Percentiles rank a stretch among this genome's conserved stretches.
phyloP scores from a whole-genome alignment of 92 coral and sea anemone genomes.

The Epizoanthus illoricatus region DNA sequence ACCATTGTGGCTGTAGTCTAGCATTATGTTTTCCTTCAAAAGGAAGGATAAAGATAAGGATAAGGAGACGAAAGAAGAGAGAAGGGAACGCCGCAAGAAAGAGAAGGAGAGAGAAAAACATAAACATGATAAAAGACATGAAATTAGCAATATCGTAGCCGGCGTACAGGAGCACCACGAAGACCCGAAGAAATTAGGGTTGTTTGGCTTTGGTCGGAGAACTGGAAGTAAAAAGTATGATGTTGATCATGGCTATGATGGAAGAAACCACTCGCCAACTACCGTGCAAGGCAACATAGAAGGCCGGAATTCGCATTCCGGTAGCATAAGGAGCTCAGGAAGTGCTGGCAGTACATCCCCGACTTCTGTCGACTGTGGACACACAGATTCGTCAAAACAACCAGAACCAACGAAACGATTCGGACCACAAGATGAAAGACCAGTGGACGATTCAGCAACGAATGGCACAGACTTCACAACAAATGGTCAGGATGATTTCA shows the following conservation, averaged over 20 bases:
- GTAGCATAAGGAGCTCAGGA: slow-evolving; percentile 63
- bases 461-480: slow-evolving; percentile 38
- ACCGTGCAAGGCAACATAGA: slow-evolving; percentile 49
- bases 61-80: slow-evolving; percentile 87
- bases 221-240: slow-evolving; percentile 77
- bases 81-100: slow-evolving; percentile 78
- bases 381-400: slow-evolving; percentile 29
- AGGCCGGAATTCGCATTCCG: slow-evolving; percentile 56
- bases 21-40: slow-evolving; percentile 93
- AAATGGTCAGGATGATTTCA: slow-evolving; percentile 39
- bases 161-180: slow-evolving; percentile 58
- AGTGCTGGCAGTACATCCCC: slow-evolving; percentile 44
- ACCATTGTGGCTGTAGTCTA: slow-evolving; percentile 31
- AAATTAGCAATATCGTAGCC: slow-evolving; percentile 80
- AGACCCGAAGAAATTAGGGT: slow-evolving; percentile 51
- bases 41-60: slow-evolving; percentile 90
- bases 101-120: slow-evolving; percentile 81
- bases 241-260: slow-evolving; percentile 74
- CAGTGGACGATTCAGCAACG: slow-evolving; percentile 25
- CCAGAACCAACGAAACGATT: slow-evolving; percentile 20
- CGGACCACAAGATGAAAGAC: slow-evolving; percentile 37
- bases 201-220: slow-evolving; percentile 77
- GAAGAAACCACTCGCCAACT: slow-evolving; percentile 43
- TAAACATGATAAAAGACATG: slow-evolving; percentile 63
- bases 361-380: slow-evolving; percentile 27